Percentiles rank a stretch among this genome's conserved stretches.
Evolutionary conservation across 2,888 invertebrate genomes (phyloP).

Genomic region (Protophormia terraenovae): DNA sequence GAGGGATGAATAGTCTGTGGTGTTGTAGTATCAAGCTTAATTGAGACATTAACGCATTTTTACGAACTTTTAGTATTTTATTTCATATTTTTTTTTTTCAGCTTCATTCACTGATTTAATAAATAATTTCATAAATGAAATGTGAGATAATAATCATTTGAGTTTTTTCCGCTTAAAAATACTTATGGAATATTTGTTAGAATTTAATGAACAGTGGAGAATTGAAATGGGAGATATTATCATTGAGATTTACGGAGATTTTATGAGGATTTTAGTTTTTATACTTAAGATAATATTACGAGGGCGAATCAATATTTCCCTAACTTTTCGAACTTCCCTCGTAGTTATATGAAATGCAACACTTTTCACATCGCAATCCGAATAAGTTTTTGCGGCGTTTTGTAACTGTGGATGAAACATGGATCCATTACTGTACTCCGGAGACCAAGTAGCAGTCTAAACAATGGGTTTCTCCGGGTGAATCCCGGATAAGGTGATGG

Average conservation of each 20-base stretch:
- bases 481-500: too few relatives aligned
- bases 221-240: background rate
- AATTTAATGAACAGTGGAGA: background rate
- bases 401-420: too few relatives aligned
- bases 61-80: slow-evolving; percentile 20
- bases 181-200: too few relatives aligned
- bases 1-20: background rate
- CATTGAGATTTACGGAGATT: background rate
- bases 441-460: too few relatives aligned
- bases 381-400: too few relatives aligned
- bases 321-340: too few relatives aligned
- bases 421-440: too few relatives aligned
- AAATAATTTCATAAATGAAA: slow-evolving; percentile 20
- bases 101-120: background rate
- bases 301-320: too few relatives aligned
- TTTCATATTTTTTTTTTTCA: background rate
- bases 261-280: background rate
- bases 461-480: too few relatives aligned
- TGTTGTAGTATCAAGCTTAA: slow-evolving; percentile 24
- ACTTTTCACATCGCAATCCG: too few relatives aligned
- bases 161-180: background rate
- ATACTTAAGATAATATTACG: too few relatives aligned
- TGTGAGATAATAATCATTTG: slow-evolving; percentile 2
- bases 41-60: slow-evolving; percentile 45
- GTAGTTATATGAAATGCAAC: too few relatives aligned